Percentiles rank a stretch among this genome's conserved stretches.
Evolutionary conservation across 2,888 invertebrate species (phyloP).

Genomic region (Drosophila robusta): DNA sequence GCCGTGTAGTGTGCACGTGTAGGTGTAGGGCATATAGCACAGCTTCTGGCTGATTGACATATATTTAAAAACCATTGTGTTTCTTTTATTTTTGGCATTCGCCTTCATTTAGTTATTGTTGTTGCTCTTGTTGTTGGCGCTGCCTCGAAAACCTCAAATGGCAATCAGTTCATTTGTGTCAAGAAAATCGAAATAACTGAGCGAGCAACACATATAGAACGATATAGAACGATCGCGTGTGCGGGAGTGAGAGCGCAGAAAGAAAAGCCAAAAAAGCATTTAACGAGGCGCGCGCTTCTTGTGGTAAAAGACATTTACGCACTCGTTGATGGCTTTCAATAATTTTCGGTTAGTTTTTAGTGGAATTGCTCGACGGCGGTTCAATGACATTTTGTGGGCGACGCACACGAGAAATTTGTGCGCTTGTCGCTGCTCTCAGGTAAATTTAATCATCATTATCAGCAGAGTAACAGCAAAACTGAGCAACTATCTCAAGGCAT

Average conservation of each 20-base stretch:
- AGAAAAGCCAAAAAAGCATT: slow-evolving; percentile 12
- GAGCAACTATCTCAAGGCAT: slow-evolving; percentile 24
- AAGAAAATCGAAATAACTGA: slow-evolving; percentile 42
- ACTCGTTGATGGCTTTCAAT: slow-evolving; percentile 52
- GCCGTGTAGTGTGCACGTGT: not conserved
- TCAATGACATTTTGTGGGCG: slow-evolving; percentile 67
- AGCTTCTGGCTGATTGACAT: slow-evolving; percentile 12
- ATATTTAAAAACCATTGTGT: not conserved
- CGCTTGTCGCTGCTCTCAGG: slow-evolving; percentile 44
- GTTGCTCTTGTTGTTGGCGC: slow-evolving; percentile 32
- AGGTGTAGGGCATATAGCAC: slow-evolving; percentile 8
- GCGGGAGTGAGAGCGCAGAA: not conserved
- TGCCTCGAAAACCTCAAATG: slow-evolving; percentile 43
- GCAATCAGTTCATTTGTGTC: slow-evolving; percentile 59
- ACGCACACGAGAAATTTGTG: slow-evolving; percentile 32
- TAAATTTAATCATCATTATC: slow-evolving; percentile 75
- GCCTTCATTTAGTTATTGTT: slow-evolving; percentile 19
- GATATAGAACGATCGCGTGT: not conserved
- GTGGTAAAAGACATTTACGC: slow-evolving; percentile 60
- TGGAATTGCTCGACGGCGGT: slow-evolving; percentile 38
- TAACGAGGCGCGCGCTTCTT: slow-evolving; percentile 38
- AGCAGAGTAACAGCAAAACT: slow-evolving; percentile 17
- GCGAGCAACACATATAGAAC: no score
- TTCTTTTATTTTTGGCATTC: slow-evolving; percentile 17
- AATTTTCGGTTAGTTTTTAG: slow-evolving; percentile 37